Conservation (phyloP, 2,113 vertebrate genomes). For the Nyctereutes procyonoides region DNA sequence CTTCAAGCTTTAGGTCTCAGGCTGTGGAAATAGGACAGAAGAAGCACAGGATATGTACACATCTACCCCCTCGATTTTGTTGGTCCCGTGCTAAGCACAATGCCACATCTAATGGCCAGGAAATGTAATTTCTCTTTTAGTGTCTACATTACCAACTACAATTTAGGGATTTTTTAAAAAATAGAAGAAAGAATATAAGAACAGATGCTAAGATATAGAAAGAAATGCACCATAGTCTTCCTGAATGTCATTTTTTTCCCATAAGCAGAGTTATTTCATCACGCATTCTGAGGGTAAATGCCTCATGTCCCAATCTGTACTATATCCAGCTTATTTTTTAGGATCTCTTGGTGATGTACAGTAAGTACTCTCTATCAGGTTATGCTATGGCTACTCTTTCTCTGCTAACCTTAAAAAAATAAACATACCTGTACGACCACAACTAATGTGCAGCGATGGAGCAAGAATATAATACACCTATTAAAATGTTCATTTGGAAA, state of each 20-base stretch:
- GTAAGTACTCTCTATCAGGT: neutral
- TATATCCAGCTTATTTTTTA: neutral
- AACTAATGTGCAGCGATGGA: neutral
- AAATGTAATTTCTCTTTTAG: neutral
- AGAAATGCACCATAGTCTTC: neutral
- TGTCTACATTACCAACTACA: neutral
- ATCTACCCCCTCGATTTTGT: neutral
- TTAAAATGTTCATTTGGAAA: neutral
- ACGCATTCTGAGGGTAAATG: neutral
- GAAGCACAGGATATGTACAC: accelerated
- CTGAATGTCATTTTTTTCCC: neutral
- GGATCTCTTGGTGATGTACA: neutral
- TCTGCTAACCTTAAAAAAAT: neutral
- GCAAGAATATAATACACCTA: neutral
- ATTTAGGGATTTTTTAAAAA: neutral
- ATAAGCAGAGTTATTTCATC: neutral
- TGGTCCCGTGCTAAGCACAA: neutral
- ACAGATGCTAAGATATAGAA: neutral
- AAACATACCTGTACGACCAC: neutral
- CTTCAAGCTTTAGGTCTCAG: neutral
- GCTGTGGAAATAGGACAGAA: neutral
- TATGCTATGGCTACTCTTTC: neutral
- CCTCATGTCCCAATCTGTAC: neutral
- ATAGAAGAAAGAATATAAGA: neutral
- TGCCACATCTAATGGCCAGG: neutral